Conservation (phyloP, 2,888 invertebrate genomes). For the Drosophila phalerata region DNA sequence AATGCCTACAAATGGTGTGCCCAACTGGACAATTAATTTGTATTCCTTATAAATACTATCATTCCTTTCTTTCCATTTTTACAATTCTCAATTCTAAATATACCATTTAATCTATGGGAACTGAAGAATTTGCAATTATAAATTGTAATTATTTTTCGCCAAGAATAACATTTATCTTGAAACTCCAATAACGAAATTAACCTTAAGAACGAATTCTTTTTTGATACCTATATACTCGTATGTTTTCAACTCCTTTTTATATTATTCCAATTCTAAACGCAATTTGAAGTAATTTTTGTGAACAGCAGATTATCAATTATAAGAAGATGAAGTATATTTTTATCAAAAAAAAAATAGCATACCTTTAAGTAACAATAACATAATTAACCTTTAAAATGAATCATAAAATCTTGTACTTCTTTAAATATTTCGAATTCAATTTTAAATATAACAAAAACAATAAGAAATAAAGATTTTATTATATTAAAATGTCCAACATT, state of each 20-base stretch:
- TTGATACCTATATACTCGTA: too few relatives aligned
- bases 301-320: too few relatives aligned
- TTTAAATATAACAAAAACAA: background rate
- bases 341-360: too few relatives aligned
- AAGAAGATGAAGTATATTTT: too few relatives aligned
- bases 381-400: too few relatives aligned
- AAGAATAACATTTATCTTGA: background rate
- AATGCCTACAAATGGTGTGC: conserved; percentile 93
- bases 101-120: background rate
- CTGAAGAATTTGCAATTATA: too few relatives aligned
- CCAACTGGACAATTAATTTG: conserved; percentile 5
- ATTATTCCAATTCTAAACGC: too few relatives aligned
- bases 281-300: too few relatives aligned
- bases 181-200: background rate
- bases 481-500: background rate
- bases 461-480: background rate
- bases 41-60: conserved; percentile 1
- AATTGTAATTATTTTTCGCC: too few relatives aligned
- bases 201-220: background rate
- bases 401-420: too few relatives aligned
- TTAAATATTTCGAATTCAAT: background rate
- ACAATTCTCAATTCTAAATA: background rate
- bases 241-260: background rate
- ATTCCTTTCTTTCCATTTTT: background rate
- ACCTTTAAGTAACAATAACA: too few relatives aligned